Evolutionary conservation across 2,888 invertebrate species (phyloP), one percentile per base, ranked within the genome.

Genomic region (Drosophila mimica): DNA sequence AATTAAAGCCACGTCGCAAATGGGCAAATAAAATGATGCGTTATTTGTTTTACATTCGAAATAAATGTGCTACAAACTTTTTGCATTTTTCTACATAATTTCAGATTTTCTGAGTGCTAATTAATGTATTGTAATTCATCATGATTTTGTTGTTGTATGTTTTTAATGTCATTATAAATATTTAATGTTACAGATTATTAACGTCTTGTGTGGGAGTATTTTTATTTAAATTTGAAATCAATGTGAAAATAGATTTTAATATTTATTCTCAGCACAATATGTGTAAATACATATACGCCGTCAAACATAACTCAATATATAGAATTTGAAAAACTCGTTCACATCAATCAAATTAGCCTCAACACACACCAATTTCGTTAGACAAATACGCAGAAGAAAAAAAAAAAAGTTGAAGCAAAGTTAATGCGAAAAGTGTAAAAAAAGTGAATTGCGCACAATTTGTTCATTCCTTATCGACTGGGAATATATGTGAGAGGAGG

Each of bases 391-490:
- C 40, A 15, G 2, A 3, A n/a, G 13, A 58, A 54, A 31, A 62
- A 33, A 8, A 72, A 65, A 33, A 8, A 72, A 65, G 59, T 51
- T 46, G 34, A 67, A 64, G 28, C n/a, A 63, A 61, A 75, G 51
- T 74, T 59, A 33, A 43, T 56, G 62, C 40, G 28, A 9, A 70
- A 53, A 60, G 52, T 64, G 65, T 69, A 43, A 65, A 63, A 67
- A 71, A 52, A 69, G 63, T 64, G 68, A 87, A 83, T 73, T 71
- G 78, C 53, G 64, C 62, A 70, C 77, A 88, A 79, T 77, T 87
- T 80, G 79, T 85, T 74, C 70, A 46, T 71, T 79, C 58, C 81
- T 81, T 88, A 83, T 79, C 69, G 83, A 83, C 78, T 81, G 79
- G 65, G 74, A 77, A 86, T 74, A 76, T 36, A 38, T 33, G 68